Base-by-base conservation (phyloP, 2,797 vertebrate species). In the Pipistrellus kuhlii region DNA sequence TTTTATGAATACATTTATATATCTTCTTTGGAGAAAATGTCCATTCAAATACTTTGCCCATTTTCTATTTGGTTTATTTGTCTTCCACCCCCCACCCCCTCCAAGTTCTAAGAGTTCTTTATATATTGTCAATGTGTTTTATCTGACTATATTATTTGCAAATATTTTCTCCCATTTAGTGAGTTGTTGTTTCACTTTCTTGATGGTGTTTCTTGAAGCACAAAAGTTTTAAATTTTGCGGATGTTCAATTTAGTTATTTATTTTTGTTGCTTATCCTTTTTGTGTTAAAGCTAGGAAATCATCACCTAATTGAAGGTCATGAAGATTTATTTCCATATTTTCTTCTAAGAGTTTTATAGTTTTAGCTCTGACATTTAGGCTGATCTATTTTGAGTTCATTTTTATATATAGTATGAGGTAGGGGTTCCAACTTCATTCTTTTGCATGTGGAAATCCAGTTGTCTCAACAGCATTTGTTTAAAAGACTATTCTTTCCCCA, bases 31-130 rank as follows among this genome's bases (percentile, higher is more conserved):
- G 53, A 72, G 77, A 90, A 85, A 90, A 82, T 35, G 6, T 48
- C n/a, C 46, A n/a, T 84, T 95, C 32, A 95, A 32, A 92, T 90
- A 53, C 6, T 72, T 73, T 90, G 27, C 14, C 41, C 53, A 51
- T 94, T 96, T 91, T 80, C 41, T 41, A 72, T 72, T 72, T 86
- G 21, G 25, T 51, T 82, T 89, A 25, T 90, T 89, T 90, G 32
- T 87, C 32, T 87, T n/a, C n/a, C n/a, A n/a, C n/a, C n/a, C n/a
- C n/a, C n/a, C n/a, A n/a, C n/a, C n/a, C n/a, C n/a, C n/a, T n/a
- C n/a, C n/a, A n/a, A 80, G 27, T 71, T 83, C 5, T 75, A 75
- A 86, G 48, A 90, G 23, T 92, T 88, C 44, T 78, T 75, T 84
- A 53, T 85, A 35, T 85, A 81, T 80, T 94, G 13, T 48, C 46